Base-by-base conservation (phyloP, 2,113 vertebrate species). In the Acrocephalus arundinaceus region DNA sequence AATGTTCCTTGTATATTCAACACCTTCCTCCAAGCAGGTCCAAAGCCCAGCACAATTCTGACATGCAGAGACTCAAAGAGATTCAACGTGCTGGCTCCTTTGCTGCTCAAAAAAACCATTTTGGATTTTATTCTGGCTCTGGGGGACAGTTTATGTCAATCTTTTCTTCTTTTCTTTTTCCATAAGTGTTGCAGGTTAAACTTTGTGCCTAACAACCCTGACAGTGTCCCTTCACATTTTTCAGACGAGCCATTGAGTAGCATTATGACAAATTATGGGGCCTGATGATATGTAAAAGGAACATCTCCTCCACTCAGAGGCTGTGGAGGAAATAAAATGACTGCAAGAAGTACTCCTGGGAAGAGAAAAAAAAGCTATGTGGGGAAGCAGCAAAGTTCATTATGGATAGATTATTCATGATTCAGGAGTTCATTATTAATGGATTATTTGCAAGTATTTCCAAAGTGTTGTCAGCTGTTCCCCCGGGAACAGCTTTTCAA, bases 181-280 rank as follows among this genome's bases (percentile, higher is more conserved):
- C 80, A 49, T 16, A 95, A 91, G 89, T 57, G 70, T 8, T 55
- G 61, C 13, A 89, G 77, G 89, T 95, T 95, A 62, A 96, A 94
- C 91, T 88, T 90, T 39, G 51, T 45, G 24, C 78, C 87, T 76
- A 85, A 89, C 78, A 89, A 83, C 94, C 90, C 39, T 89, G 67
- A 63, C 71, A 80, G 59, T 0, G 0, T 35, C 74, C 78, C 89
- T 85, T 89, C 68, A 91, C 67, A 71, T 90, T 85, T 94, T 75
- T 91, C 7, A 62, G 82, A 88, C 0, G 25, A 97, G 94, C 90
- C 83, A 94, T 31, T 96, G 93, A 95, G 72, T 63, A 87, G 55
- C 51, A 62, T 88, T 93, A 94, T 67, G 92, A 95, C 71, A 95
- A 97, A 93, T 93, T 87, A 96, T 8, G 59, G 66, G 85, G 89